Conservation (phyloP, 1,140 invertebrate species). For the Procambarus virginalis region DNA sequence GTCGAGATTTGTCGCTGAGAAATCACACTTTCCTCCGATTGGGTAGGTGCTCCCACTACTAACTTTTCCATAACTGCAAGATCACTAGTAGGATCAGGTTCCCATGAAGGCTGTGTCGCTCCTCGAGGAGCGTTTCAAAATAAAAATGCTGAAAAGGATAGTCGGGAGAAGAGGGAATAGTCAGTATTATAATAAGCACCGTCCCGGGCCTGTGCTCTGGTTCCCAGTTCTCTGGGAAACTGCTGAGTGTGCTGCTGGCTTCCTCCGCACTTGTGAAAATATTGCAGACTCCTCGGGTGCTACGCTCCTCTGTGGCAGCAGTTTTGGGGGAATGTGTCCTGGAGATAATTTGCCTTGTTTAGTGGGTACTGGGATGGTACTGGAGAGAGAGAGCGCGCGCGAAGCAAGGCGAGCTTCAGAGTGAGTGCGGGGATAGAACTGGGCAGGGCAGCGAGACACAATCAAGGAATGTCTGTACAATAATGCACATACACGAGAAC, state of each 20-base stretch:
- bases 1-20: background rate
- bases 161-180: background rate
- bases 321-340: background rate
- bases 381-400: background rate
- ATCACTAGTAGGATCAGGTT: background rate
- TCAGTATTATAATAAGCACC: background rate
- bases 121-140: background rate
- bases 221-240: background rate
- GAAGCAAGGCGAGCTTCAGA: too few species aligned
- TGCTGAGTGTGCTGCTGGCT: background rate
- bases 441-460: too few species aligned
- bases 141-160: background rate
- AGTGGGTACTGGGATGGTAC: background rate
- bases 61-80: background rate
- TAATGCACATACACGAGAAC: too few species aligned
- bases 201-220: background rate
- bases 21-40: background rate
- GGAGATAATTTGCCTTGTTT: background rate
- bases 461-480: too few species aligned
- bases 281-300: background rate
- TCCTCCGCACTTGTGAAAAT: background rate
- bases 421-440: too few species aligned
- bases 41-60: background rate
- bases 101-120: background rate
- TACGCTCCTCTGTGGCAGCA: background rate